Evolutionary conservation across 2,888 invertebrate genomes (phyloP).

Genomic region (Brachynemurus nebulosus): DNA sequence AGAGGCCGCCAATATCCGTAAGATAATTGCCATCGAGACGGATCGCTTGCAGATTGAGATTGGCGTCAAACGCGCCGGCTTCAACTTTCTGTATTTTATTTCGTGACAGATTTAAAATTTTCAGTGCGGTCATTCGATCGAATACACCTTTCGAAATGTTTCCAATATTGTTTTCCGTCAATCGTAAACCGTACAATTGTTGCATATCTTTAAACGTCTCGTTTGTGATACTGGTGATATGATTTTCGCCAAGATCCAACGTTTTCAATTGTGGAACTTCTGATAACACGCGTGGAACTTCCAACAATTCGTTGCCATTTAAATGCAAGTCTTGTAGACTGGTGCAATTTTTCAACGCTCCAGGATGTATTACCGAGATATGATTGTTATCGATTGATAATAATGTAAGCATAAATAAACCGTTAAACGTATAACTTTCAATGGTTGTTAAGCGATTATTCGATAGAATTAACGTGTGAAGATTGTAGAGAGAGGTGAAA

Average conservation of each 20-base stretch:
- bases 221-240: conserved; percentile 62
- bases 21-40: conserved; percentile 70
- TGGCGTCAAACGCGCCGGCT: conserved; percentile 63
- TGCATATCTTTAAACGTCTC: conserved; percentile 68
- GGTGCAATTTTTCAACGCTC: conserved; percentile 64
- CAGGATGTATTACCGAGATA: conserved; percentile 57
- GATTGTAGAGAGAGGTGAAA: conserved; percentile 59
- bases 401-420: conserved; percentile 59
- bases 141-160: conserved; percentile 68
- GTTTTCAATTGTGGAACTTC: conserved; percentile 64
- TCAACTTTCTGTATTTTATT: conserved; percentile 71
- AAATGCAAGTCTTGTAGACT: conserved; percentile 69
- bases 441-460: conserved; percentile 64
- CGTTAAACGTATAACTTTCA: conserved; percentile 62
- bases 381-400: conserved; percentile 69
- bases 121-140: conserved; percentile 60
- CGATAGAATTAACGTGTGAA: conserved; percentile 68
- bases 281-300: conserved; percentile 59
- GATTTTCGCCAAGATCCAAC: conserved; percentile 74
- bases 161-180: conserved; percentile 74
- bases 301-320: conserved; percentile 63
- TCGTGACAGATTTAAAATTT: conserved; percentile 69
- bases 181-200: conserved; percentile 64
- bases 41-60: conserved; percentile 64
- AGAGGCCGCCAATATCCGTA: conserved; percentile 63